Percentiles rank a stretch among this genome's conserved stretches.
Conservation (phyloP, 2,888 invertebrate genomes). For the Metallyticus violacea region DNA sequence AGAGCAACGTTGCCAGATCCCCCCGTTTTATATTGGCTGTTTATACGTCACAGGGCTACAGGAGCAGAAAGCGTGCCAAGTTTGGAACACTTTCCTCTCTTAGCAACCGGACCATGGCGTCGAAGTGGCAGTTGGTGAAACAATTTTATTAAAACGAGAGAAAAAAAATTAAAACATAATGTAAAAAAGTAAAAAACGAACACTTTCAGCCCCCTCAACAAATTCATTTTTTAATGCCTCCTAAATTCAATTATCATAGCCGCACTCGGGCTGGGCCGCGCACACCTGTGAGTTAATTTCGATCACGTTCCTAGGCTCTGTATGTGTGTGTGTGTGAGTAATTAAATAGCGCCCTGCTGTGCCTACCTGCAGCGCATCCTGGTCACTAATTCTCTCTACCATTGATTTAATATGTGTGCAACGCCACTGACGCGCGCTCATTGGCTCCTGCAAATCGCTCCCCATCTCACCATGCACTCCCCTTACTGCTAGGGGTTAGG, state of each 20-base stretch:
- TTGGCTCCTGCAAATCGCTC: not conserved
- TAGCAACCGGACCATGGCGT: not conserved
- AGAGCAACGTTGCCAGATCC: too few species aligned
- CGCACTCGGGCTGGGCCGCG: not conserved
- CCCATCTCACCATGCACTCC: not conserved
- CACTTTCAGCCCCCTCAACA: not conserved
- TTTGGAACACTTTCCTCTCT: too few species aligned
- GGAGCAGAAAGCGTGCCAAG: too few species aligned
- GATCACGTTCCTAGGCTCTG: constrained; percentile 32
- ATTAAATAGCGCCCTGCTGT: not conserved
- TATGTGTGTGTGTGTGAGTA: not conserved
- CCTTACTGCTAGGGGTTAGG: not conserved
- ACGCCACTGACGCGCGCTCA: not conserved
- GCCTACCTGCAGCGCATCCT: not conserved
- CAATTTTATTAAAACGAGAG: not conserved
- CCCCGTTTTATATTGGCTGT: too few species aligned
- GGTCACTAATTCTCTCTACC: not conserved
- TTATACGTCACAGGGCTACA: too few species aligned
- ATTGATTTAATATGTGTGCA: not conserved
- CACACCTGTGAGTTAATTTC: constrained; percentile 10
- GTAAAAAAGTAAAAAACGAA: not conserved
- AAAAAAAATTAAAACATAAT: not conserved
- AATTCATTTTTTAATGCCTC: not conserved
- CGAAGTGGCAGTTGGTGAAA: not conserved
- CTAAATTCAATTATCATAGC: not conserved